These are phyloP conservation scores for Hemicentrotus pulcherrimus DNA, from an alignment of 35 echinoderm and acorn worm species.

Conservation along the genomic window DNA sequence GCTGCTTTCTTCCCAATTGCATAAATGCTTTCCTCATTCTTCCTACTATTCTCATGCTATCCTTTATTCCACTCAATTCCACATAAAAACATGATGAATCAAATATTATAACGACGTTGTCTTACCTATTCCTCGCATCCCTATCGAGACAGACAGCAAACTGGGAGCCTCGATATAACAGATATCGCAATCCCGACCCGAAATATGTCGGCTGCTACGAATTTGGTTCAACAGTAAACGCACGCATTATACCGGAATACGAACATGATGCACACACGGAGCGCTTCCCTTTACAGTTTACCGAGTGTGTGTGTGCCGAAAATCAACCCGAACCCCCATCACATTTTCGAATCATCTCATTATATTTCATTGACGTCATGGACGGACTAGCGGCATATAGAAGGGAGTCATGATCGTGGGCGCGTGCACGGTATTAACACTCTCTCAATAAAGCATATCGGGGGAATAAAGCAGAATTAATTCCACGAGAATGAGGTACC, in stretches of 20 bases:
- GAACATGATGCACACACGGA: no score
- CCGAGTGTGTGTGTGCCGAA: background rate
- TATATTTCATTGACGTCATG: conserved; percentile 13
- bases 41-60: background rate
- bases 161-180: no score
- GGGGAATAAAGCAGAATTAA: background rate
- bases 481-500: background rate
- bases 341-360: conserved; percentile 19
- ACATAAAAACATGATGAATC: background rate
- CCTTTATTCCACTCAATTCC: background rate
- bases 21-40: background rate
- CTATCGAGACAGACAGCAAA: background rate
- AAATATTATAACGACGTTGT: background rate
- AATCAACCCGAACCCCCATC: background rate
- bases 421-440: background rate
- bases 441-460: background rate
- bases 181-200: background rate
- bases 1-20: background rate
- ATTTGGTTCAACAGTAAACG: no score
- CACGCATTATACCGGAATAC: no score
- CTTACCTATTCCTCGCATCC: background rate
- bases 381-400: background rate
- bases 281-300: no score
- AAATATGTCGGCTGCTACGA: background rate
- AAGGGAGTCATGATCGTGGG: background rate